Evolutionary conservation across 2,797 vertebrate genomes (phyloP), one percentile per base, ranked within the genome.

Genomic region (Sebastes steindachneri): DNA sequence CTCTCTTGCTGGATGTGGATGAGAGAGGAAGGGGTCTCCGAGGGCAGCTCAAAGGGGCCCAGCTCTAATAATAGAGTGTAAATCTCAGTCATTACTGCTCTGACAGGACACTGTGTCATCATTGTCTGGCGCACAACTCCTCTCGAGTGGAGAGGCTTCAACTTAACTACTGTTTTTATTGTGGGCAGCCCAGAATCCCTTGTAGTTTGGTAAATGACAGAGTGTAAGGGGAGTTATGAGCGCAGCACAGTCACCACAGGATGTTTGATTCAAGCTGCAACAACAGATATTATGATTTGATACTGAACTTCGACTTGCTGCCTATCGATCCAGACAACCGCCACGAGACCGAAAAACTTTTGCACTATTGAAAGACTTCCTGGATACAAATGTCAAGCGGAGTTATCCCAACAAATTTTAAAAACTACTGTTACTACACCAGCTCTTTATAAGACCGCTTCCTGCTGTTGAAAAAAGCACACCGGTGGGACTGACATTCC

Each of bases 41-140:
- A 87, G 88, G 92, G 89, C 88, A 85, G 75, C 85, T 89, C 88
- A 86, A 87, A 88, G 88, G 89, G 93, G 91, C 92, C 90, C 84
- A 68, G 89, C 85, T 94, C 93, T 94, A 95, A 95, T 95, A 95
- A 95, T 92, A 94, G 93, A 93, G 93, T 89, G 90, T 91, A 92
- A 92, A 94, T 93, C 92, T 92, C 90, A 92, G 92, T 94, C 93
- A 94, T 95, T 93, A 94, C 91, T 87, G 85, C 88, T 89, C 87
- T 94, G 93, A 94, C 94, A 93, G 90, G 85, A 89, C 92, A 90
- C 84, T 91, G 88, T 94, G 93, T 94, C 93, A 95, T 91, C 90
- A 91, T 93, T 92, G 91, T 89, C 91, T 93, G 89, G 89, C 73
- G 23, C 81, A 77, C 80, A 92, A 85, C 89, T 92, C 89, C 82